phyloP scores from a whole-genome alignment of 2,113 vertebrate genomes.

The Meleagris gallopavo region DNA sequence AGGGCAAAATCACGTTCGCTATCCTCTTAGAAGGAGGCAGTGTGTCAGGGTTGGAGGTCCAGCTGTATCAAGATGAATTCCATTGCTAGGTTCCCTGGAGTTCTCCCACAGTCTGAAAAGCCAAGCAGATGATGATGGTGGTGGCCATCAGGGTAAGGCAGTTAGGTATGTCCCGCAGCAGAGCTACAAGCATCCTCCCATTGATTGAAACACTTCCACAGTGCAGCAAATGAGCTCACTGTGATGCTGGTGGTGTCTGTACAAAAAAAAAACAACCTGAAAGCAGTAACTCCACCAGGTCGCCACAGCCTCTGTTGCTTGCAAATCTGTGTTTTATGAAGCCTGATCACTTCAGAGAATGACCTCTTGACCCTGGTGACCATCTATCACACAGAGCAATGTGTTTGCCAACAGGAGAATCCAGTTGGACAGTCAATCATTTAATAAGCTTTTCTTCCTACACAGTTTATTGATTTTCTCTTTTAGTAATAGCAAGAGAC shows the following conservation, averaged over 20 bases:
- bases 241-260: not conserved
- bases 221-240: rapidly evolving
- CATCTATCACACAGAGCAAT: conserved; percentile 30
- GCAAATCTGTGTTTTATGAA: conserved; percentile 35
- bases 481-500: conserved; percentile 27
- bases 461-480: conserved; percentile 42
- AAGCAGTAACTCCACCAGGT: not conserved
- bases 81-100: not conserved
- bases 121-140: not conserved
- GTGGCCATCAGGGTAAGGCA: not conserved
- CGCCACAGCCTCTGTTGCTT: not conserved
- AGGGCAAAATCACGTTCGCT: not conserved
- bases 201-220: not conserved
- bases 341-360: conserved; percentile 6
- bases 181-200: not conserved
- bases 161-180: rapidly evolving
- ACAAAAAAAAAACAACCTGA: not conserved
- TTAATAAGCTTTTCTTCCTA: conserved; percentile 55
- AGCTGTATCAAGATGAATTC: not conserved
- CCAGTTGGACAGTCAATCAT: conserved; percentile 8
- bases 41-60: not conserved
- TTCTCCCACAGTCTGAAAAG: not conserved
- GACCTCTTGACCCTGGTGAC: conserved; percentile 5
- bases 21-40: not conserved
- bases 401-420: conserved; percentile 23